These are phyloP conservation scores for Poicephalus meyeri DNA, from an alignment of 2,113 vertebrate species.

Conservation along the genomic window DNA sequence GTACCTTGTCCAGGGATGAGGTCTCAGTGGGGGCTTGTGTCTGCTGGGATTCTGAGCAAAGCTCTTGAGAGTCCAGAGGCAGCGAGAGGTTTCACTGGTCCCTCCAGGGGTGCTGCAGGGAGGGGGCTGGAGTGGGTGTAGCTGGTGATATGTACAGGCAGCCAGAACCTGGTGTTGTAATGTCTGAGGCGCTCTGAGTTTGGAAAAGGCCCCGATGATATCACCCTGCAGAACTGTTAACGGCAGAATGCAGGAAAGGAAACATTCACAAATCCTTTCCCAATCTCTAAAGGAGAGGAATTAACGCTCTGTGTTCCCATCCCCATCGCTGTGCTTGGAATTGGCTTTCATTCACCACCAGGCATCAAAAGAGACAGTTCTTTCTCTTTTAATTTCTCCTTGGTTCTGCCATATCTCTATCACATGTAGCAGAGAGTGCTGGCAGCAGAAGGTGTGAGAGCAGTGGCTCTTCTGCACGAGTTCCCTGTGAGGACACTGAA, in stretches of 20 bases:
- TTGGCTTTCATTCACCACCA: not conserved
- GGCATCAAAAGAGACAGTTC: not conserved
- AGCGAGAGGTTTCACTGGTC: not conserved
- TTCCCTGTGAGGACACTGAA: not conserved
- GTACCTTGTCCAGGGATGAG: not conserved
- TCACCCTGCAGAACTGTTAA: constrained; percentile 53
- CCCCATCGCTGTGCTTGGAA: not conserved
- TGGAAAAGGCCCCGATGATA: constrained; percentile 47
- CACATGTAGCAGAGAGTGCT: not conserved
- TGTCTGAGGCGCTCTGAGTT: constrained; percentile 39
- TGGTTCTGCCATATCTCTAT: not conserved
- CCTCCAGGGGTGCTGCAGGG: not conserved
- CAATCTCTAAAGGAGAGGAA: constrained; percentile 29
- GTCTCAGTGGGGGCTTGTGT: not conserved
- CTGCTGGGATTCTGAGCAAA: not conserved
- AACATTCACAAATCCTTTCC: constrained; percentile 50
- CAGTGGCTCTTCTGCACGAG: not conserved
- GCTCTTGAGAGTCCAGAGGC: not conserved
- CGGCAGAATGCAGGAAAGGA: constrained; percentile 52
- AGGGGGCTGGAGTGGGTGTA: not conserved
- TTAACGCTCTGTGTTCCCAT: constrained; percentile 20
- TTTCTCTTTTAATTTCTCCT: not conserved
- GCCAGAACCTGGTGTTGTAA: constrained; percentile 49
- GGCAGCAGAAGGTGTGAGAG: not conserved
- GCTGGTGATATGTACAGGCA: constrained; percentile 9